Evolutionary conservation across 1,140 invertebrate genomes (phyloP).

Genomic region (Heliothis subflexa): DNA sequence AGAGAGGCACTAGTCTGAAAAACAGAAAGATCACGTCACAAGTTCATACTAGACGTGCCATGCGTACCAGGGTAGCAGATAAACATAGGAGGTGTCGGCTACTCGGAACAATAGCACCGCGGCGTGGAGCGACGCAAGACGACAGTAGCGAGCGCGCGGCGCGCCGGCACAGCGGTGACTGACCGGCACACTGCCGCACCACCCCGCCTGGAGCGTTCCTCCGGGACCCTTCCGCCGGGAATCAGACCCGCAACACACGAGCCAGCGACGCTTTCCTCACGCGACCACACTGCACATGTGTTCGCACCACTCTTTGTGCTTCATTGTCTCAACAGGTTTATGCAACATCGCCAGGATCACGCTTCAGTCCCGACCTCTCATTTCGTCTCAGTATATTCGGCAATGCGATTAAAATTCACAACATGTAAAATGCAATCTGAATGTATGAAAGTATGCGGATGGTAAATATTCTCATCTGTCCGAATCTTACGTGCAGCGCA

Average conservation of each 20-base stretch:
- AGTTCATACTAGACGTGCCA: constrained; percentile 66
- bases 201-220: constrained; percentile 79
- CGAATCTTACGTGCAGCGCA: constrained; percentile 31
- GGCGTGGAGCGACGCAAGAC: constrained; percentile 54
- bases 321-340: constrained; percentile 66
- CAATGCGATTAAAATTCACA: constrained; percentile 47
- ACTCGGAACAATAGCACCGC: constrained; percentile 64
- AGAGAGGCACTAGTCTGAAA: constrained; percentile 67
- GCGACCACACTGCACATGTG: constrained; percentile 68
- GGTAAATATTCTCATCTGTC: constrained; percentile 47
- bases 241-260: constrained; percentile 67
- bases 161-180: constrained; percentile 83
- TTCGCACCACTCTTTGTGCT: constrained; percentile 56
- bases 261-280: constrained; percentile 64
- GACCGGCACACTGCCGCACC: constrained; percentile 83
- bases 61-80: constrained; percentile 65
- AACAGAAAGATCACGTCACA: constrained; percentile 65
- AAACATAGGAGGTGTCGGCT: constrained; percentile 69
- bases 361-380: constrained; percentile 28
- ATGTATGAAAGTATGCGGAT: constrained; percentile 49
- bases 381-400: constrained; percentile 32
- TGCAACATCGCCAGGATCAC: constrained; percentile 31
- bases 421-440: constrained; percentile 46
- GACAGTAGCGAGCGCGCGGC: constrained; percentile 72
- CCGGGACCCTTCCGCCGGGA: constrained; percentile 82